Evolutionary conservation across 1,140 invertebrate species (phyloP).

Genomic region (Meloidogyne chitwoodi): DNA sequence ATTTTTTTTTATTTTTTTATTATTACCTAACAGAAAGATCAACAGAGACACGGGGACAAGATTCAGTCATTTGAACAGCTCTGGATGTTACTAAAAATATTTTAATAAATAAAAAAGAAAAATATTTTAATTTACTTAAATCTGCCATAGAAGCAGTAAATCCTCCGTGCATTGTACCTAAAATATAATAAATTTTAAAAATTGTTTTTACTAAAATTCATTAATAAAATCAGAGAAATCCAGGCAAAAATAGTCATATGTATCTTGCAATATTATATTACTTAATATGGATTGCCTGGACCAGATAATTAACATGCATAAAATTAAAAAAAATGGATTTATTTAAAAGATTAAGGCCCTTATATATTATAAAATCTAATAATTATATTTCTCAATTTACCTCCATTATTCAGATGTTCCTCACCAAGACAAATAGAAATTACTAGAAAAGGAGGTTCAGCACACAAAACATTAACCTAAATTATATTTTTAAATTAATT

Average conservation of each 20-base stretch:
- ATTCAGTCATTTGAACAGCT: conserved; percentile 68
- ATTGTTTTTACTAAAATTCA: conserved; percentile 68
- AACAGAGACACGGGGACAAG: conserved; percentile 71
- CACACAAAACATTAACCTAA: neutral
- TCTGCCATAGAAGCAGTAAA: conserved; percentile 78
- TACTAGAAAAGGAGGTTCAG: conserved; percentile 14
- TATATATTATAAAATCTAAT: no score
- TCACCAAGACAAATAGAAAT: neutral
- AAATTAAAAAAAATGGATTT: no score
- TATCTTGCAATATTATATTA: no score
- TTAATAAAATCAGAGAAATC: no score
- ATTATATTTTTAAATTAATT: conserved; percentile 2
- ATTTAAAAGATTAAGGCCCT: no score
- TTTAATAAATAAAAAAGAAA: neutral
- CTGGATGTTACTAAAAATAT: conserved; percentile 69
- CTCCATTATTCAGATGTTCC: conserved; percentile 61
- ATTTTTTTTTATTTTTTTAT: neutral
- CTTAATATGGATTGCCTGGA: no score
- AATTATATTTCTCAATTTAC: no score
- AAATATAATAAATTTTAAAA: conserved; percentile 67
- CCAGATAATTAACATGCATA: no score
- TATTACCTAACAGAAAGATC: conserved; percentile 63
- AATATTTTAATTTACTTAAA: conserved; percentile 61
- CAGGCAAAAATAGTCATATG: no score
- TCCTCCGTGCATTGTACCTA: conserved; percentile 75